phyloP scores from a whole-genome alignment of 2,113 vertebrate genomes.

The Falcunculus frontatus region DNA sequence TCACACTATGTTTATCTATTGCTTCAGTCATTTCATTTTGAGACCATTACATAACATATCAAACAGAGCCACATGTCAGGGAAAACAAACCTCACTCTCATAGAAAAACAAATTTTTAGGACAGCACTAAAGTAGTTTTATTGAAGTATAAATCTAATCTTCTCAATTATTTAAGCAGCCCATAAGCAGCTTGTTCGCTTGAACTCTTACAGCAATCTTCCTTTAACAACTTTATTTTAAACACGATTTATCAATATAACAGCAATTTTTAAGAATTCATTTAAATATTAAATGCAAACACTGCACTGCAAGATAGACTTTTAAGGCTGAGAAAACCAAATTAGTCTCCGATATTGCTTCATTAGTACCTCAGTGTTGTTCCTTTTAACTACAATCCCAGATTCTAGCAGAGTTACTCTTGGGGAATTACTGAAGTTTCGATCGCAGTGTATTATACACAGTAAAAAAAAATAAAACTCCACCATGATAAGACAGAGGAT shows the following conservation, averaged over 20 bases:
- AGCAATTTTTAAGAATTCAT: neutral
- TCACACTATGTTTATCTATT: accelerated
- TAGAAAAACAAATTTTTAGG: neutral
- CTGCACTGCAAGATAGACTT: neutral
- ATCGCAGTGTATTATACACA: neutral
- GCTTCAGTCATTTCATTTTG: neutral
- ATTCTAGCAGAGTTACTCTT: neutral
- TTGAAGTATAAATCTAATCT: neutral
- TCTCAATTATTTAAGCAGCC: neutral
- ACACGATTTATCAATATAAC: neutral
- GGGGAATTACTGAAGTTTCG: neutral
- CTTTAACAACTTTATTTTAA: neutral
- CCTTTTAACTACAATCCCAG: neutral
- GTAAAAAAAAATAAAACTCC: neutral
- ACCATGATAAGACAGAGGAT: neutral
- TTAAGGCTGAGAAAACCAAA: neutral
- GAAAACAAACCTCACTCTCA: neutral
- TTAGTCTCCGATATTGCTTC: neutral
- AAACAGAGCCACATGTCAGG: neutral
- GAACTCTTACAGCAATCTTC: neutral
- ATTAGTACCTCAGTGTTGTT: neutral
- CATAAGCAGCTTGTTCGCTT: neutral
- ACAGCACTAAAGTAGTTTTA: neutral
- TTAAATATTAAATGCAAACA: neutral
- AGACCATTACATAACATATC: neutral